Evolutionary conservation across 1,140 invertebrate genomes (phyloP), one percentile per base, ranked within the genome.

Genomic region (Conus ventricosus): DNA sequence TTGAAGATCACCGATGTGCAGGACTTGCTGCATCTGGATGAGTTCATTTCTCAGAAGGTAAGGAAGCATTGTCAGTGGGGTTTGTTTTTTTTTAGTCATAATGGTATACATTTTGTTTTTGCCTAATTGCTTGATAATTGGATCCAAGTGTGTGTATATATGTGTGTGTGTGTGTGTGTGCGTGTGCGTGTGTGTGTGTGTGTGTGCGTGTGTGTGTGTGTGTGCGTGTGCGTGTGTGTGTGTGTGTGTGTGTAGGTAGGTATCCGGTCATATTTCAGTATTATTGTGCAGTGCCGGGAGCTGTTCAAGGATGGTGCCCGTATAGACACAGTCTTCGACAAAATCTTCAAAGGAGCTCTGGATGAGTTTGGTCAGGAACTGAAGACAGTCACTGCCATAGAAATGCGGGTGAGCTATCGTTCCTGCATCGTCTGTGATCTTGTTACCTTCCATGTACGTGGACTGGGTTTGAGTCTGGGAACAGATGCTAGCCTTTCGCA

Each of bases 331-430:
- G 96, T 97, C 88, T 98, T 98, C 27, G 98, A 99, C 96, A 96
- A 97, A 88, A 97, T 99, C 81, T 99, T 99, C 95, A 98, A 98
- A 91, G 97, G 97, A 92, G 97, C 98, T 10, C 94, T 99, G 81
- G 96, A 97, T 82, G 98, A 99, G 93, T 99, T 97, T 91, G 98
- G 99, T 94, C 97, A 97, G 93, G 98, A 98, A 95, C 95, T 99
- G 71, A 97, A 99, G 15, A 97, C 98, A 53, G 97, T 97, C 3
- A 98, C 98, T 93, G 98, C 97, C 93, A 96, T 98, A 2, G 97
- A 97, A 8, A 63, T 63, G 57, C 82, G 63, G 54, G 82, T 84
- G 4, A 63, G 57, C 15, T 8, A 4, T 60, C 1, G 15, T 4
- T 60, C 15, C 8, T 60, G 57, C 15, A 4, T 60, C 57, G 8